Conservation (phyloP, 2,888 invertebrate genomes). For the Formica aserva region DNA sequence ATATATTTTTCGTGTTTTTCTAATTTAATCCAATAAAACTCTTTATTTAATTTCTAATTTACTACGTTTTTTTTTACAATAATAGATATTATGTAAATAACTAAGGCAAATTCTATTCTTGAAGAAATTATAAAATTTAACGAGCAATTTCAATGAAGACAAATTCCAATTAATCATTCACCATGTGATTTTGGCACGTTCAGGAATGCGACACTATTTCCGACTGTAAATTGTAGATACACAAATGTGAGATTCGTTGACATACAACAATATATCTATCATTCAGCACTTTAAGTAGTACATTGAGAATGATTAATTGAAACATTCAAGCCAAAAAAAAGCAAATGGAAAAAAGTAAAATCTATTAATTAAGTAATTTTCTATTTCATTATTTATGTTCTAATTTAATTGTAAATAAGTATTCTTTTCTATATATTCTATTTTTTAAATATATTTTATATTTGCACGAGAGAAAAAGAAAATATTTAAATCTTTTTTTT, state of each 20-base stretch:
- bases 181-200: constrained; percentile 26
- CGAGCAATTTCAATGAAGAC: constrained; percentile 30
- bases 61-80: constrained; percentile 3
- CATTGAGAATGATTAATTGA: constrained; percentile 23
- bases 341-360: neutral
- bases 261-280: constrained; percentile 2
- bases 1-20: no score
- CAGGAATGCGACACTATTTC: constrained; percentile 14
- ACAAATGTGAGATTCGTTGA: constrained; percentile 4
- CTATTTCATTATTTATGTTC: neutral
- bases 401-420: constrained; percentile 4
- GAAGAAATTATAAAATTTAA: constrained; percentile 13
- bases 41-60: neutral
- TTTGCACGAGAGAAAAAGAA: neutral
- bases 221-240: constrained; percentile 1
- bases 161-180: constrained; percentile 32
- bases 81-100: constrained; percentile 25
- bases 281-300: neutral
- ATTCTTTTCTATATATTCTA: neutral
- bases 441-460: neutral
- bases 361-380: neutral
- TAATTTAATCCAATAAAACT: neutral
- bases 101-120: constrained; percentile 25
- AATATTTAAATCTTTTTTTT: neutral
- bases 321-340: neutral